Percentiles rank a stretch among this genome's conserved stretches.
Conservation (phyloP, 2,797 vertebrate genomes). For the Diplodus puntazzo region DNA sequence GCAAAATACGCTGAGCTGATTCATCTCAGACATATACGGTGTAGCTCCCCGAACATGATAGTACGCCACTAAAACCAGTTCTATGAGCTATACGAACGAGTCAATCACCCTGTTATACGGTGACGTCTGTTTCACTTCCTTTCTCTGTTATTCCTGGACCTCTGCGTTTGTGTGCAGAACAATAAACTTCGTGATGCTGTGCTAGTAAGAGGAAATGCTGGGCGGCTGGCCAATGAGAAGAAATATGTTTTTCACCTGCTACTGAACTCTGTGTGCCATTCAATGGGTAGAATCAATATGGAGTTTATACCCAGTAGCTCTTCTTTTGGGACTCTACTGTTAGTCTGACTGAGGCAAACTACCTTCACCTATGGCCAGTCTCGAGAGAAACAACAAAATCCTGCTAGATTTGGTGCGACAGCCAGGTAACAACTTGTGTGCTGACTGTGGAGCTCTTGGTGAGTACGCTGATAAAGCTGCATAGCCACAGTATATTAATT, state of each 20-base stretch:
- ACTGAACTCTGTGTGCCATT: neutral
- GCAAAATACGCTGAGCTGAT: neutral
- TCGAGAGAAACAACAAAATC: slow-evolving; percentile 88
- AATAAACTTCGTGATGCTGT: slow-evolving; percentile 73
- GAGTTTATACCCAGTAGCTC: slow-evolving; percentile 38
- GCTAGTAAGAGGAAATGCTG: slow-evolving; percentile 77
- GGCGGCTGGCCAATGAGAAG: slow-evolving; percentile 24
- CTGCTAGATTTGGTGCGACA: slow-evolving; percentile 85
- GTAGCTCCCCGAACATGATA: neutral
- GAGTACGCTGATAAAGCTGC: slow-evolving; percentile 57
- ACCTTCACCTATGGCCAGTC: slow-evolving; percentile 78
- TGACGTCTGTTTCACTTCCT: slow-evolving; percentile 80
- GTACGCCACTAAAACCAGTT: neutral
- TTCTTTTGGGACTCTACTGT: slow-evolving; percentile 40
- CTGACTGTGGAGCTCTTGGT: slow-evolving; percentile 91
- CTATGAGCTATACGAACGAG: neutral
- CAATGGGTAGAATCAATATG: slow-evolving; percentile 49
- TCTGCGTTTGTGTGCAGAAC: slow-evolving; percentile 75
- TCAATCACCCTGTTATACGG: slow-evolving; percentile 16
- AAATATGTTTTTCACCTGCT: slow-evolving; percentile 48
- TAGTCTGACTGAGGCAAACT: slow-evolving; percentile 31
- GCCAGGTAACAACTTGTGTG: slow-evolving; percentile 87
- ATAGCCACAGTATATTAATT: neutral
- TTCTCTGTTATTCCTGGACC: slow-evolving; percentile 79
- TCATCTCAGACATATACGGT: neutral